Base-by-base conservation (phyloP, 2,888 invertebrate genomes). In the Panopea generosa region DNA sequence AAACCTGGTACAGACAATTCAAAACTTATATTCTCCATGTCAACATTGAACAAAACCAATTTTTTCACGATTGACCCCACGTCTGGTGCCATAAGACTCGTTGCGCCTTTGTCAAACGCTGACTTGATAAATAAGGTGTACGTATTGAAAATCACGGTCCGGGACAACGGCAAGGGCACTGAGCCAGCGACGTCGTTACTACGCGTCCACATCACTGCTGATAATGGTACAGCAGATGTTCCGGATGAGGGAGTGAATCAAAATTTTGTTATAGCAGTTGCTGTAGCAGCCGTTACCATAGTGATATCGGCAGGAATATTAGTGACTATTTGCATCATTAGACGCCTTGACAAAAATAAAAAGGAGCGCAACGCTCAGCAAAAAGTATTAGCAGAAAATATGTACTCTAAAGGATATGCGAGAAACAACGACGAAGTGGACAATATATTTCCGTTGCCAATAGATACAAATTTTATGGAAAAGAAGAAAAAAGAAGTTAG, bases 61-160 rank as follows among this genome's bases (percentile, higher is more conserved):
- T 66, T 74, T 27, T 87, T 88, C 66, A 59, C 75, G 2, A 77
- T 89, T 40, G 70, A 85, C 68, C 53, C 80, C 1, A 57, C 67
- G 2, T 82, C 80, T n/a, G 89, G 89, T 16, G 83, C 84, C 14
- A 72, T 90, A 22, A 74, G 79, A 45, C 69, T 88, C 14, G 63
- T 62, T 9, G 77, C 72, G 3, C 75, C 75, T 22, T 45, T 82
- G 16, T 49, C 66, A 45, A 74, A 74, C 40, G 40, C 72, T 14
- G 65, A 77, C 43, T 60, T 70, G 16, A 60, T 75, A 45, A 75
- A 72, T 16, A 78, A 78, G 26, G 47, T 70, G 29, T 82, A 73
- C 47, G 55, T 76, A 22, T 38, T 85, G 26, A 79, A 68, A 26
- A 66, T 83, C 3, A 61, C 59, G 2, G 84, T 83, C 6, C 66